phyloP scores from a whole-genome alignment of 2,888 invertebrate species.

The Pharmacophagus antenor region DNA sequence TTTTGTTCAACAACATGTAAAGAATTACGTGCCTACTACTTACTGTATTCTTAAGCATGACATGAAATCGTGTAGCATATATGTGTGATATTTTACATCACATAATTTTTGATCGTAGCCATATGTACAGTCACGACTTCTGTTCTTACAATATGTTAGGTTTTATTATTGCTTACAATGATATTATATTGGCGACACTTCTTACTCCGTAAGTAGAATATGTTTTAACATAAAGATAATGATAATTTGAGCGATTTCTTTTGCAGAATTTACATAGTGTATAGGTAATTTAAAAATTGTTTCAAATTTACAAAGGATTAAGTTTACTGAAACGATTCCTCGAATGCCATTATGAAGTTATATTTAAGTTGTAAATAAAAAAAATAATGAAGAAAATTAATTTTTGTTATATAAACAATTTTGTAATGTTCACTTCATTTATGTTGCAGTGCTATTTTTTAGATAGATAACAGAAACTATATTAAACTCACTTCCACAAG shows the following conservation, averaged over 20 bases:
- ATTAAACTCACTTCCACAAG: slow-evolving; percentile 63
- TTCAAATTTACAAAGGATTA: slow-evolving; percentile 31
- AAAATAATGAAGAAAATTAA: neutral
- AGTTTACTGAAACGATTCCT: neutral
- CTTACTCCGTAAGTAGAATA: slow-evolving; percentile 59
- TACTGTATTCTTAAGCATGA: slow-evolving; percentile 16
- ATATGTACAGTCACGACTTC: slow-evolving; percentile 28
- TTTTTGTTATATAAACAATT: neutral
- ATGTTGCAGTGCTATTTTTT: slow-evolving; percentile 11
- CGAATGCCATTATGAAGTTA: slow-evolving; percentile 5
- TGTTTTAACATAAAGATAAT: slow-evolving; percentile 60
- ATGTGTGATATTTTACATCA: slow-evolving; percentile 20
- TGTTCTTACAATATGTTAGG: slow-evolving; percentile 35
- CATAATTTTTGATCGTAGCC: slow-evolving; percentile 17
- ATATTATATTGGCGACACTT: slow-evolving; percentile 64
- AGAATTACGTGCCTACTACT: slow-evolving; percentile 13
- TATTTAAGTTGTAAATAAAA: neutral
- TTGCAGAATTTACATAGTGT: slow-evolving; percentile 44
- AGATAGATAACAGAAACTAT: slow-evolving; percentile 47
- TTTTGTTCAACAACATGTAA: slow-evolving; percentile 6
- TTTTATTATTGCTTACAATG: slow-evolving; percentile 69
- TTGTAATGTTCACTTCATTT: neutral
- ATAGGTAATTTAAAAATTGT: slow-evolving; percentile 22
- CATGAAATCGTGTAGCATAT: slow-evolving; percentile 10
- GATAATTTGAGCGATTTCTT: slow-evolving; percentile 57